These are phyloP conservation scores for Tachystola acroxantha DNA, from an alignment of 2,888 invertebrate species.

Conservation along the genomic window DNA sequence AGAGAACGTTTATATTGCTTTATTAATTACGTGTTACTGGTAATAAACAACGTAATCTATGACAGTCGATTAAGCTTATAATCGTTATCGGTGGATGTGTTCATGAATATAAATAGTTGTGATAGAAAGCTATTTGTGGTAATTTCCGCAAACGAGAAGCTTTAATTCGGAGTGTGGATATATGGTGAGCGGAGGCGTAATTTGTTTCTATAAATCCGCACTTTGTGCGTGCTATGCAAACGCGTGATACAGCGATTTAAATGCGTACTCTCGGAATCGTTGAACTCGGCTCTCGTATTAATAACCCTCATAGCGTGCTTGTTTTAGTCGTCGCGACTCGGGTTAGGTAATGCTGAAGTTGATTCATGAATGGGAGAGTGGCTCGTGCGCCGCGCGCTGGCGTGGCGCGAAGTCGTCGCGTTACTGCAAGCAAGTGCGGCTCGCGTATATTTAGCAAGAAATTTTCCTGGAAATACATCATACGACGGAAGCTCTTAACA, in stretches of 20 bases:
- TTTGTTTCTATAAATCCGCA: constrained; percentile 35
- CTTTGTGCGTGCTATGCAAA: constrained; percentile 32
- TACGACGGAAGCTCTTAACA: constrained; percentile 58
- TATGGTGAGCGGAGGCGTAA: constrained; percentile 29
- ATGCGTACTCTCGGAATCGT: constrained; percentile 58
- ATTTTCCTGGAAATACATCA: constrained; percentile 66
- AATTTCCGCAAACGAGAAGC: constrained; percentile 40
- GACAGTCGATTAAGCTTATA: constrained; percentile 53
- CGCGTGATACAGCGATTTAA: constrained; percentile 49
- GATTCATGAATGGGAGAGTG: constrained; percentile 74
- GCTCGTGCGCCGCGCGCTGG: constrained; percentile 16
- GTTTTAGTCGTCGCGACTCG: constrained; percentile 58
- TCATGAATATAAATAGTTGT: constrained; percentile 43
- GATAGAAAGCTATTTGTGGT: constrained; percentile 29
- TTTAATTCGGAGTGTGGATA: constrained; percentile 33
- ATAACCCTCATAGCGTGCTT: constrained; percentile 68
- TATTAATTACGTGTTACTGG: constrained; percentile 50
- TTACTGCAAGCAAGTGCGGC: constrained; percentile 37
- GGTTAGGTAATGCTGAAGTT: constrained; percentile 74
- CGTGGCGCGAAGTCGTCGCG: constrained; percentile 24
- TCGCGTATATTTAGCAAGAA: constrained; percentile 66
- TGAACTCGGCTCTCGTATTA: constrained; percentile 74
- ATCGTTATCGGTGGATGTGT: constrained; percentile 38
- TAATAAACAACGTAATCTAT: constrained; percentile 51
- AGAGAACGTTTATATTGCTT: constrained; percentile 17